Evolutionary conservation across 1,140 invertebrate species (phyloP), one percentile per base, ranked within the genome.

Genomic region (Cyclargus thomasi): DNA sequence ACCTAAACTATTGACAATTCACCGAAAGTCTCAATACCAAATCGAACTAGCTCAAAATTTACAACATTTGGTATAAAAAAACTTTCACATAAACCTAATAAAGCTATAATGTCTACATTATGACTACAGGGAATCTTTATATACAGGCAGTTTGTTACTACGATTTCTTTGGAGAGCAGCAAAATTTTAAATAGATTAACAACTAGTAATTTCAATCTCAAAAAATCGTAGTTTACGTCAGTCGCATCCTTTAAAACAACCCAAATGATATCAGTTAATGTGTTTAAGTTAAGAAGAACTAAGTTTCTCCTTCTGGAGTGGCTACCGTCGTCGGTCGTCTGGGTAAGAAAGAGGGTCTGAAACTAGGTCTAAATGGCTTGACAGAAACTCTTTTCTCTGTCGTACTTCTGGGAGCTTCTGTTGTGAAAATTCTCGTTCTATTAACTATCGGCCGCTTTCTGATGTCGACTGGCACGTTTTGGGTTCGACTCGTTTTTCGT

Each of bases 11-110:
- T 83, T 75, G 75, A 86, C 82, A 88, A 82, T 85, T 82, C 85
- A 79, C 83, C 23, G 80, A 86, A 88, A 86, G 81, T 78, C 76
- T 81, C 80, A 79, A 77, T 81, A 88, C 85, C 84, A 87, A 89
- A 85, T 85, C 75, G 65, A 80, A 77, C 78, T 82, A 80, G 80
- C 72, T 71, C 76, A 77, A 77, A 85, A 85, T 85, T 85, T 82
- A 88, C 83, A 90, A 65, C 84, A 85, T 90, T 90, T 88, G 86
- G 86, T 90, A 87, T 81, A 82, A 79, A 79, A n/a, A 81, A 89
- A 83, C 82, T 83, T 90, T 77, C 80, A 78, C 70, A 72, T 75
- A 79, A 80, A 77, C 68, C 78, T 83, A 82, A 76, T 90, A 90
- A 90, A 90, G 87, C 87, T 90, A 85, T 87, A 71, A 80, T 79